phyloP scores from a whole-genome alignment of 2,797 vertebrate species.

The Malacoraja senta region DNA sequence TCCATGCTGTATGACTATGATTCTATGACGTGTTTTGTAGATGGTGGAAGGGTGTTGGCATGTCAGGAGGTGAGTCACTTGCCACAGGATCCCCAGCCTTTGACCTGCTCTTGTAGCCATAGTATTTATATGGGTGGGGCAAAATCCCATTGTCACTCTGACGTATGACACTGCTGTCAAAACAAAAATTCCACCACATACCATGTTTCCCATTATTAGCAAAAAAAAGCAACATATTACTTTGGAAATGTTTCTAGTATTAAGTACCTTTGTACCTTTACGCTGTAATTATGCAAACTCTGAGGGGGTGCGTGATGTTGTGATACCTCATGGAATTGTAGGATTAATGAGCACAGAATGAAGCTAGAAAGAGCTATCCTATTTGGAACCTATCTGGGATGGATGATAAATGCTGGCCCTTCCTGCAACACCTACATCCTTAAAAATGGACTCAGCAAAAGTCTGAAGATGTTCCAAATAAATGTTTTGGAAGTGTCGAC shows the following conservation, averaged over 20 bases:
- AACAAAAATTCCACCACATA: background rate
- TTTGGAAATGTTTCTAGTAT: background rate
- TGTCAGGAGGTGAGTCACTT: background rate
- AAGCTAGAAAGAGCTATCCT: background rate
- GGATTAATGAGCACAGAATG: background rate
- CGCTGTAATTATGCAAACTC: background rate
- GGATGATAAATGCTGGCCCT: no score
- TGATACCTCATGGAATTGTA: background rate
- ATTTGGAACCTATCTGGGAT: background rate
- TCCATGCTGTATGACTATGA: no score
- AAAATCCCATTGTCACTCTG: background rate
- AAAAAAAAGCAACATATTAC: background rate
- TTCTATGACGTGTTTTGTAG: background rate
- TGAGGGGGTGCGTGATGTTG: background rate
- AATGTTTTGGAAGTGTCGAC: no score
- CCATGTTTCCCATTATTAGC: background rate
- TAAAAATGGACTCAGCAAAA: no score
- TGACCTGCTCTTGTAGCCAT: background rate
- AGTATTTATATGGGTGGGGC: background rate
- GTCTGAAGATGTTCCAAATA: no score
- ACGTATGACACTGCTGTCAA: background rate
- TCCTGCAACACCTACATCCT: no score
- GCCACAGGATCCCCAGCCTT: background rate
- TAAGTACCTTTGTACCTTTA: background rate
- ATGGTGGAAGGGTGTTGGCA: background rate